A percentile compares a stretch with the other conserved stretches of the same genome.
Conservation (phyloP, 1,140 invertebrate genomes). For the Diuraphis noxia region DNA sequence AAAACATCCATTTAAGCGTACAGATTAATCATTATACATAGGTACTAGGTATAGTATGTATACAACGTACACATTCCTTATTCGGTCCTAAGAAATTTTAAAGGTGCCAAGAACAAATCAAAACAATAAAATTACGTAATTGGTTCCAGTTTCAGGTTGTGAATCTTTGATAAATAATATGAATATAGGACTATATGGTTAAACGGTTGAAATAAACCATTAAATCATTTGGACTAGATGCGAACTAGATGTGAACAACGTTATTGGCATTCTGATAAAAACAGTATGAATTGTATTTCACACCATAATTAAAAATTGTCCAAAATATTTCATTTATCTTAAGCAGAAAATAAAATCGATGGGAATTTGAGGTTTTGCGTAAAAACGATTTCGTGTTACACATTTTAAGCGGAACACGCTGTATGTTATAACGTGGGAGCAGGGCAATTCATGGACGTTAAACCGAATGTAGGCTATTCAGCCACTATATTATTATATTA, state of each 20-base stretch:
- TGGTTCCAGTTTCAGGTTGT: not conserved
- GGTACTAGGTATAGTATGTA: no score
- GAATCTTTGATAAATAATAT: not conserved
- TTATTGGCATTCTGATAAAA: no score
- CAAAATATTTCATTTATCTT: not conserved
- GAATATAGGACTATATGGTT: no score
- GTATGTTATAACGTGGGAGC: not conserved
- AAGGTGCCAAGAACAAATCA: not conserved
- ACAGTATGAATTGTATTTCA: not conserved
- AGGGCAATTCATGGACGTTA: not conserved
- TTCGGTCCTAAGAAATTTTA: not conserved
- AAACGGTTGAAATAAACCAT: not conserved
- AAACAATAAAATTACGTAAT: not conserved
- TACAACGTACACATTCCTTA: not conserved
- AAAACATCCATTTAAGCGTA: not conserved
- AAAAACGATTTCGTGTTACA: not conserved
- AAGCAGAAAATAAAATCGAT: not conserved
- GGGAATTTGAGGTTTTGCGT: not conserved
- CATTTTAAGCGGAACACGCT: not conserved
- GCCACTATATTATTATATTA: not conserved
- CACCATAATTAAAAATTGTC: not conserved
- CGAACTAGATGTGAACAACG: no score
- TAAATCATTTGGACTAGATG: no score
- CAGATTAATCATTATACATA: not conserved
- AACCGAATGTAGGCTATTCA: not conserved